Base-by-base conservation (phyloP, 2,797 vertebrate species). In the Pelochelys cantorii region DNA sequence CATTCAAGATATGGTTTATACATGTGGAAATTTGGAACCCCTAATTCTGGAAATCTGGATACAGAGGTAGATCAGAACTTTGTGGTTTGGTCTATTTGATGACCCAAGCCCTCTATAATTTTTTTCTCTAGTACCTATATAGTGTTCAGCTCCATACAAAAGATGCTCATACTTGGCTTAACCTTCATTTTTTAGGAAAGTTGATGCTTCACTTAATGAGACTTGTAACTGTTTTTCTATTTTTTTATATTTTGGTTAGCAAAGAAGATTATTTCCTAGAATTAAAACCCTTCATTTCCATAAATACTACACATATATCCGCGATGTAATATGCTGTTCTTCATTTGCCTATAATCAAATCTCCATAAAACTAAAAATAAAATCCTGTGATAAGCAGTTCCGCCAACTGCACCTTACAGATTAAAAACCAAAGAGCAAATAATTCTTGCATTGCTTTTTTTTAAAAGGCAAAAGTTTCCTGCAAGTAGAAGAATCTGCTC, bases 351-450 rank as follows among this genome's bases (percentile, higher is more conserved):
- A 52, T 85, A 93, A 86, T 90, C 54, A 87, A 88, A 75, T 79
- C 85, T 56, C 88, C 34, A 53, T 88, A 90, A 96, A 91, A 93
- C 65, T 92, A 34, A 94, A 95, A 95, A 37, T 15, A 89, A 94
- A 93, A 88, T 52, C 22, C 83, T 92, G n/a, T n/a, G 27, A 65
- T 91, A 93, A 94, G 74, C 65, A 92, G 54, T 96, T 92, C 78
- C 85, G 54, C 74, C 53, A 86, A 88, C 65, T 88, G 29, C 54
- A 62, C 85, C 94, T 95, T 80, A 93, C 37, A 93, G 77, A 92
- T 90, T 92, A 92, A 97, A 94, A 85, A 60, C 13, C 54, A 78
- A 86, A 89, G 29, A 87, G 25, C 29, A 92, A 82, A 62, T 88
- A 85, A 86, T 89, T 94, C 34, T 90, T 88, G 27, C 22, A 31